Conservation (phyloP, 2,888 invertebrate genomes). For the Frankliniella fusca region DNA sequence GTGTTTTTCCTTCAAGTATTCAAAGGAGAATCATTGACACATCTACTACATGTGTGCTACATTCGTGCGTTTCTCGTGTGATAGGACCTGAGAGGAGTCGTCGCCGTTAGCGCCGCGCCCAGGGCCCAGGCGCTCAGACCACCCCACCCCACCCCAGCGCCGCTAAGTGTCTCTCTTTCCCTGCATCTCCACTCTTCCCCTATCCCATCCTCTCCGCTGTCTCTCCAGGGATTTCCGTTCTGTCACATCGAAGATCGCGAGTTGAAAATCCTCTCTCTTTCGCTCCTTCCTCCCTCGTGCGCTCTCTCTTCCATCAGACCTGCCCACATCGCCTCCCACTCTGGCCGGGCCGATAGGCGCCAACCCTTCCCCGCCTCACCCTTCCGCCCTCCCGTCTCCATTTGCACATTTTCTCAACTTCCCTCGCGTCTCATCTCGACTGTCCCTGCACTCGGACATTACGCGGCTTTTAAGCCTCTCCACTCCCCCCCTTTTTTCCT, state of each 20-base stretch:
- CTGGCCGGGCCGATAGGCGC: neutral
- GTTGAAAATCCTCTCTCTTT: slow-evolving; percentile 35
- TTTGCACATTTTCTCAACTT: neutral
- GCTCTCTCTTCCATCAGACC: slow-evolving; percentile 31
- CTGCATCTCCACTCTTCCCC: neutral
- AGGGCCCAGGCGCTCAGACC: neutral
- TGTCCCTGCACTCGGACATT: neutral
- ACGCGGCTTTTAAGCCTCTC: neutral
- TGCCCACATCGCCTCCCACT: slow-evolving; percentile 35
- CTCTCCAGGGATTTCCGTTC: slow-evolving; percentile 24
- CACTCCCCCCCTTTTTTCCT: too few species aligned
- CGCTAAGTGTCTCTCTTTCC: slow-evolving; percentile 13
- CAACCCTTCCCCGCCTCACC: slow-evolving; percentile 8
- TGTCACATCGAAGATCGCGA: slow-evolving; percentile 22
- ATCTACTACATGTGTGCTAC: too few species aligned
- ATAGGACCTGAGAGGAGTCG: too few species aligned
- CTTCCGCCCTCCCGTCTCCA: slow-evolving; percentile 14
- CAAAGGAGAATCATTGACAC: too few species aligned
- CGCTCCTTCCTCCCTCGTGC: slow-evolving; percentile 24
- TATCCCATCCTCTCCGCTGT: neutral
- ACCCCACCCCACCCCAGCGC: neutral
- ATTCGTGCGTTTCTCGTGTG: too few species aligned
- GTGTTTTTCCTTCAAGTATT: too few species aligned
- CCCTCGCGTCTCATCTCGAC: slow-evolving; percentile 10
- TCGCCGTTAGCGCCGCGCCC: too few species aligned